phyloP scores from a whole-genome alignment of 2,797 vertebrate species.

The Pteronotus mesoamericanus region DNA sequence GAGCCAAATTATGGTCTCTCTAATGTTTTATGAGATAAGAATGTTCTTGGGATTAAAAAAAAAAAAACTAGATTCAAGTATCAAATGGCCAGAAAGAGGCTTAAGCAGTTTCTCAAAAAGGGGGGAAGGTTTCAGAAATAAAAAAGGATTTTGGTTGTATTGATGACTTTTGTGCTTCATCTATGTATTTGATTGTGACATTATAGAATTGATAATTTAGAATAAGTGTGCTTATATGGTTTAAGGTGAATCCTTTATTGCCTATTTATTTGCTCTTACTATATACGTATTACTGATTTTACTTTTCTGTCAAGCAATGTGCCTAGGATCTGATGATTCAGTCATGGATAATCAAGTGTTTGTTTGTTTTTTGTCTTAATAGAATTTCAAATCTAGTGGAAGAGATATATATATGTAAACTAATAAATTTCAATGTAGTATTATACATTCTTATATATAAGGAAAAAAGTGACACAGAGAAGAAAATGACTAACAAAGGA shows the following conservation, averaged over 20 bases:
- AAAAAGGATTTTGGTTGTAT: not conserved
- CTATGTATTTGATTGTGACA: not conserved
- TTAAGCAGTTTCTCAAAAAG: not conserved
- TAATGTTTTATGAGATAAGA: not conserved
- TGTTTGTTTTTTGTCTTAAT: not conserved
- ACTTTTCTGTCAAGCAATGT: not conserved
- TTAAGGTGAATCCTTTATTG: not conserved
- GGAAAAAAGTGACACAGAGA: not conserved
- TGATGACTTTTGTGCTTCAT: not conserved
- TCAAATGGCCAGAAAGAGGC: not conserved
- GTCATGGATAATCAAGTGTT: not conserved
- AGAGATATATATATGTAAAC: not conserved
- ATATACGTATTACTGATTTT: not conserved
- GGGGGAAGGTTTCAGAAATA: not conserved
- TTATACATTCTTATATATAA: not conserved
- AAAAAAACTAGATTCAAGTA: not conserved
- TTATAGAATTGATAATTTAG: not conserved
- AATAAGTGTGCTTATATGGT: not conserved
- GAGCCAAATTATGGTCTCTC: not conserved
- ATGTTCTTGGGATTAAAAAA: not conserved
- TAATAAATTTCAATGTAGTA: not conserved
- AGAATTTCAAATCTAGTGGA: not conserved
- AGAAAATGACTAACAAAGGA: not conserved
- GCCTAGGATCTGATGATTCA: not conserved
- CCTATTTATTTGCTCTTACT: not conserved